A percentile compares a stretch with the other conserved stretches of the same genome.
These are phyloP conservation scores for Myopa testacea DNA, from an alignment of 2,888 invertebrate genomes.

Conservation along the genomic window DNA sequence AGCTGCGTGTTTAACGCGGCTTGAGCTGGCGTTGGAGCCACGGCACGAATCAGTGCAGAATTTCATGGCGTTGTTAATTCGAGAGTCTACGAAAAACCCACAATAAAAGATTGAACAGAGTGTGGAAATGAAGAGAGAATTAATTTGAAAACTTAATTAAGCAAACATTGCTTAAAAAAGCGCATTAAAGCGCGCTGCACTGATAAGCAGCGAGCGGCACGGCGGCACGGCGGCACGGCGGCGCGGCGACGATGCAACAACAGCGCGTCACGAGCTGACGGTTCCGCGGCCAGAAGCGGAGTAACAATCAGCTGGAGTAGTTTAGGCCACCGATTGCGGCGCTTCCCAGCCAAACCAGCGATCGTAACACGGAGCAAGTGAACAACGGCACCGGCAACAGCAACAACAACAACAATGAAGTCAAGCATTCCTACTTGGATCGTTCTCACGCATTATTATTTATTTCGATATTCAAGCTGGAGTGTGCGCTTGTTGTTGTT, in stretches of 20 bases:
- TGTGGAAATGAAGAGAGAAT: slow-evolving; percentile 1
- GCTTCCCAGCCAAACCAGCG: background rate
- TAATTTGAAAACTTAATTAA: slow-evolving; percentile 33
- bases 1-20: slow-evolving; percentile 26
- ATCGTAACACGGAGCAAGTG: background rate
- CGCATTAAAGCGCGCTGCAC: slow-evolving; percentile 6
- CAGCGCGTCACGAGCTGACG: background rate
- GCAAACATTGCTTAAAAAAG: slow-evolving; percentile 16
- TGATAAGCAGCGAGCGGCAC: slow-evolving; percentile 26
- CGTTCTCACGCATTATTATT: slow-evolving; percentile 4
- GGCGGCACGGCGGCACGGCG: background rate
- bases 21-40: slow-evolving; percentile 23
- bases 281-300: background rate
- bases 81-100: background rate
- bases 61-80: slow-evolving; percentile 28
- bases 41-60: slow-evolving; percentile 25
- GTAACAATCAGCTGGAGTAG: background rate
- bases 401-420: background rate
- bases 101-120: background rate
- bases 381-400: background rate
- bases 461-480: background rate
- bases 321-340: background rate
- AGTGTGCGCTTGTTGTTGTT: background rate
- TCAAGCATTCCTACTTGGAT: background rate
- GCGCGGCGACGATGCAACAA: background rate